Percentiles rank a stretch among this genome's conserved stretches.
Evolutionary conservation across 2,797 vertebrate species (phyloP).

Genomic region (Phoebastria nigripes): DNA sequence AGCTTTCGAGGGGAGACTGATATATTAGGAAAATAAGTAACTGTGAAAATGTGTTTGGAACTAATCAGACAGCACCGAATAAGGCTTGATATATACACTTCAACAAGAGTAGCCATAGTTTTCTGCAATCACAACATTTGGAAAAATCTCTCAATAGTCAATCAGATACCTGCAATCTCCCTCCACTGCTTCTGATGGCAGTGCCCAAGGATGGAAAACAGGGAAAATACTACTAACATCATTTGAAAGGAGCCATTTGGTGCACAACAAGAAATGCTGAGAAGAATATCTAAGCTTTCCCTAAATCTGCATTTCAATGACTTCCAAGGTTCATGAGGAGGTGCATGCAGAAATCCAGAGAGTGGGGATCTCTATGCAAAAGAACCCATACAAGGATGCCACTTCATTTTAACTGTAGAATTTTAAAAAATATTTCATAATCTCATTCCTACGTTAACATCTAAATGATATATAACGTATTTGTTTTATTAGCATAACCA

Average conservation of each 20-base stretch:
- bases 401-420: neutral
- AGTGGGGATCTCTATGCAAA: neutral
- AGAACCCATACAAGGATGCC: neutral
- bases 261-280: neutral
- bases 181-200: neutral
- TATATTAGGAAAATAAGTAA: neutral
- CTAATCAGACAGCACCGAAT: neutral
- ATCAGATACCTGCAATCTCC: neutral
- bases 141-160: neutral
- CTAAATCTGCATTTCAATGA: constrained; percentile 28
- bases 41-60: neutral
- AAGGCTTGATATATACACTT: neutral
- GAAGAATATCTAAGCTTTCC: neutral
- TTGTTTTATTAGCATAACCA: neutral
- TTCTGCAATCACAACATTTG: neutral
- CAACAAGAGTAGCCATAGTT: neutral
- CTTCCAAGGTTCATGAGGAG: constrained; percentile 50
- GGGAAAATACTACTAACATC: neutral
- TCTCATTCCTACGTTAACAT: neutral
- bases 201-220: neutral
- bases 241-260: neutral
- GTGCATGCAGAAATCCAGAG: constrained; percentile 39
- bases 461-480: neutral
- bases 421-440: neutral
- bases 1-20: neutral